Conservation (phyloP, 2,888 invertebrate species). For the Drosophila hawaiiensis region DNA sequence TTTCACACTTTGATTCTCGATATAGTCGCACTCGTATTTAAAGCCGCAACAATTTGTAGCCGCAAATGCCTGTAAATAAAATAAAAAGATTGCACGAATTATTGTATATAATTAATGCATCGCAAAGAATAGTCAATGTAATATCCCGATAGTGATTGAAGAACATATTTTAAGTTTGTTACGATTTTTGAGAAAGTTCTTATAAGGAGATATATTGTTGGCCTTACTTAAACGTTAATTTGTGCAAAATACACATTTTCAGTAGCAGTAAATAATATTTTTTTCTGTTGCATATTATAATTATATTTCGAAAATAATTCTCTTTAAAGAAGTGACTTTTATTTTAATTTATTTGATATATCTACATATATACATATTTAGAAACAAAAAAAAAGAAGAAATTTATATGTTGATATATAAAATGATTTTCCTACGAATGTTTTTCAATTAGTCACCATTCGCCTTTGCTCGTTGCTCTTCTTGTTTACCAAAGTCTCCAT, state of each 20-base stretch:
- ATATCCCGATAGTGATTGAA: slow-evolving; percentile 10
- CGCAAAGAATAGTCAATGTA: slow-evolving; percentile 29
- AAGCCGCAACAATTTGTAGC: slow-evolving; percentile 58
- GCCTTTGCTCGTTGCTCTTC: neutral
- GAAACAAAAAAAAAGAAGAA: neutral
- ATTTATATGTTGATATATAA: too few relatives aligned
- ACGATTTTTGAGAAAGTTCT: neutral
- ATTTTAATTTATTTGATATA: neutral
- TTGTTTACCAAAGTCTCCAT: slow-evolving; percentile 29
- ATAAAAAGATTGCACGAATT: slow-evolving; percentile 25
- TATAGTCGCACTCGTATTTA: slow-evolving; percentile 55
- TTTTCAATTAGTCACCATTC: neutral
- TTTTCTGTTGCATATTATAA: neutral
- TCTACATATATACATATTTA: neutral
- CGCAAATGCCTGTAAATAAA: slow-evolving; percentile 56
- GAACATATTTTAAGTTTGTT: neutral
- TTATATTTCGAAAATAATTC: neutral
- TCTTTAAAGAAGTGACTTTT: neutral
- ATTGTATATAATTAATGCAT: slow-evolving; percentile 37
- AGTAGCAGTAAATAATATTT: neutral
- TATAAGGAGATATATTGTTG: neutral
- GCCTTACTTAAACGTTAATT: neutral
- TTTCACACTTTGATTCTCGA: slow-evolving; percentile 61
- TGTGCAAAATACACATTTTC: neutral
- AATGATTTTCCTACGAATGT: neutral